These are phyloP conservation scores for Psittacara wagleri DNA, from an alignment of 2,113 vertebrate species.

Conservation along the genomic window DNA sequence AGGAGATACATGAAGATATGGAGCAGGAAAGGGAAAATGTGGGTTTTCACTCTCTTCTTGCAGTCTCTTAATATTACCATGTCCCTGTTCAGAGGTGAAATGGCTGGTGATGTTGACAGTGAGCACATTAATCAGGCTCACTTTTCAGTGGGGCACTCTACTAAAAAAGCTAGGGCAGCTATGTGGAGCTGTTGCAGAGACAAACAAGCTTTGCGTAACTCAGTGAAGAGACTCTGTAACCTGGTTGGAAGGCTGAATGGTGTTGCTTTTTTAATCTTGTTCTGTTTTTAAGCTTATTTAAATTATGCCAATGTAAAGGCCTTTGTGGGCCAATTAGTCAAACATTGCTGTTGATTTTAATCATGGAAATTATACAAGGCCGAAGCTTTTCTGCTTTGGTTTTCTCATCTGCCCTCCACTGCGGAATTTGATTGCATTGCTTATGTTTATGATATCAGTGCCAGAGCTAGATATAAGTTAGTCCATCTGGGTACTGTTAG, in stretches of 20 bases:
- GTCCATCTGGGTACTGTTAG: neutral
- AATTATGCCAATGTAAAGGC: slow-evolving; percentile 35
- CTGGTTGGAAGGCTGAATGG: neutral
- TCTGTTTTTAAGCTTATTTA: slow-evolving; percentile 49
- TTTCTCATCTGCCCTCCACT: slow-evolving; percentile 44
- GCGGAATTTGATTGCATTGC: slow-evolving; percentile 13
- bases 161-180: neutral
- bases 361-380: slow-evolving; percentile 53
- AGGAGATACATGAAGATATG: neutral
- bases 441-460: slow-evolving; percentile 8
- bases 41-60: neutral
- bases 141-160: neutral
- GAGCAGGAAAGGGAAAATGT: neutral
- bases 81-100: neutral
- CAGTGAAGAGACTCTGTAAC: neutral
- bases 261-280: neutral
- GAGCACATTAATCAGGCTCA: neutral
- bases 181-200: neutral
- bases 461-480: neutral
- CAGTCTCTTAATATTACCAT: fast-evolving
- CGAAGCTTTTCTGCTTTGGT: slow-evolving; percentile 27
- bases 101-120: neutral
- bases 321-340: slow-evolving; percentile 60
- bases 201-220: neutral
- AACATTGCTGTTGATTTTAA: slow-evolving; percentile 63